Evolutionary conservation across 1,140 invertebrate species (phyloP).

Genomic region (Pteromalus puparum): DNA sequence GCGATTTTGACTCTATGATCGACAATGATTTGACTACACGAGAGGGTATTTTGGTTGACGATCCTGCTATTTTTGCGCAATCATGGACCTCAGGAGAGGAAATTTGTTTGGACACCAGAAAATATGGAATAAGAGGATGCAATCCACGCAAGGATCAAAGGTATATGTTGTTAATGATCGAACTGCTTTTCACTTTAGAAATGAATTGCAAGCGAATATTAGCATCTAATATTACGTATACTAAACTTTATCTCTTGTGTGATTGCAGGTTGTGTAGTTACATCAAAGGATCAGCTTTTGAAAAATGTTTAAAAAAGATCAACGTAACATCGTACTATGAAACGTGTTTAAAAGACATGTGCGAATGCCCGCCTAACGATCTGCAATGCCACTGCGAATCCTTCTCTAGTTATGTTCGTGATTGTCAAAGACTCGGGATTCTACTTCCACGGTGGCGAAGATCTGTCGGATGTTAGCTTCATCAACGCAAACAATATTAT

Average conservation of each 20-base stretch:
- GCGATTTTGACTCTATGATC: slow-evolving; percentile 90
- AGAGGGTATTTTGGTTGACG: slow-evolving; percentile 43
- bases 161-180: too few species aligned
- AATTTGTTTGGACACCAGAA: slow-evolving; percentile 79
- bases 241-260: neutral
- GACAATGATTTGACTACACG: slow-evolving; percentile 80
- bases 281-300: slow-evolving; percentile 66
- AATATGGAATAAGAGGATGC: slow-evolving; percentile 55
- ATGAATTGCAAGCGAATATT: neutral
- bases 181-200: too few species aligned
- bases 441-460: slow-evolving; percentile 80
- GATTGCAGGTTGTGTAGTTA: slow-evolving; percentile 66
- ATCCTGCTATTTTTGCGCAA: slow-evolving; percentile 79
- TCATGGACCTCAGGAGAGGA: slow-evolving; percentile 90
- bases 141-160: slow-evolving; percentile 63
- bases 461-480: slow-evolving; percentile 76
- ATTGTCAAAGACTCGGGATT: slow-evolving; percentile 87
- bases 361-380: slow-evolving; percentile 85
- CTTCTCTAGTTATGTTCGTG: slow-evolving; percentile 89
- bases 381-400: slow-evolving; percentile 90
- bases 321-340: slow-evolving; percentile 87
- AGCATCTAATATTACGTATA: neutral
- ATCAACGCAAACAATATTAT: too few species aligned
- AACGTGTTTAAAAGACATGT: slow-evolving; percentile 92
- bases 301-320: slow-evolving; percentile 82